These are phyloP conservation scores for Gnatocerus cornutus DNA, from an alignment of 2,888 invertebrate species.

Conservation along the genomic window DNA sequence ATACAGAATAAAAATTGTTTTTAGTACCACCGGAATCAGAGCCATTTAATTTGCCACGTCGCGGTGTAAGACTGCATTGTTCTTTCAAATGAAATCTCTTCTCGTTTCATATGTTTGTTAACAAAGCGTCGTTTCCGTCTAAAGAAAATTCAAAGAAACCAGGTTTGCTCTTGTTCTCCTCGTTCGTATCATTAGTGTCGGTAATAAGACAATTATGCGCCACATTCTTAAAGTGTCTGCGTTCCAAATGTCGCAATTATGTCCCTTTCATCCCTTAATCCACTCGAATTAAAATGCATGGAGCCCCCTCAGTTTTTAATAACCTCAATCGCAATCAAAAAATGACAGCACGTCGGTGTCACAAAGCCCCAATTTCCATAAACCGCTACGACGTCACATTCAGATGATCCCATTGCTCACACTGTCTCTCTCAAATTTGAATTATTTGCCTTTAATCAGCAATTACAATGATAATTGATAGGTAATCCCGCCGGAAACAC, in stretches of 20 bases:
- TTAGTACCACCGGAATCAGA: too few species aligned
- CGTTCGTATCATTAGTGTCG: too few species aligned
- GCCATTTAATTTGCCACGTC: too few species aligned
- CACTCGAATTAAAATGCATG: conserved; percentile 32
- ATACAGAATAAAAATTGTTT: too few species aligned
- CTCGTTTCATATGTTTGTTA: too few species aligned
- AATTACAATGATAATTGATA: conserved; percentile 44
- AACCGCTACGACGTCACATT: conserved; percentile 26
- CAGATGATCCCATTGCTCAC: conserved; percentile 24
- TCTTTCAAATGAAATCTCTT: too few species aligned
- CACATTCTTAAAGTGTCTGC: not conserved
- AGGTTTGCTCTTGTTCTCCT: too few species aligned
- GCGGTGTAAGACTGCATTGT: too few species aligned
- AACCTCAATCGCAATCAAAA: conserved; percentile 26
- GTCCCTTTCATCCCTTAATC: conserved; percentile 3
- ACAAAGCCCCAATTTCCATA: conserved; percentile 35
- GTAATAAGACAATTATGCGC: too few species aligned
- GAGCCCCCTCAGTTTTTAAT: conserved; percentile 19
- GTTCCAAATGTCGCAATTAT: conserved; percentile 3
- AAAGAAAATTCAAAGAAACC: too few species aligned
- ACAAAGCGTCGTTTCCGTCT: too few species aligned
- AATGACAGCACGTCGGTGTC: conserved; percentile 28
- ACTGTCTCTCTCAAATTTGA: conserved; percentile 28
- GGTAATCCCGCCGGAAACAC: conserved; percentile 43
- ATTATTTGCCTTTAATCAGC: conserved; percentile 44